A percentile compares a stretch with the other conserved stretches of the same genome.
These are phyloP conservation scores for Gymnoscopelus braueri DNA, from an alignment of 2,797 vertebrate genomes.

Conservation along the genomic window DNA sequence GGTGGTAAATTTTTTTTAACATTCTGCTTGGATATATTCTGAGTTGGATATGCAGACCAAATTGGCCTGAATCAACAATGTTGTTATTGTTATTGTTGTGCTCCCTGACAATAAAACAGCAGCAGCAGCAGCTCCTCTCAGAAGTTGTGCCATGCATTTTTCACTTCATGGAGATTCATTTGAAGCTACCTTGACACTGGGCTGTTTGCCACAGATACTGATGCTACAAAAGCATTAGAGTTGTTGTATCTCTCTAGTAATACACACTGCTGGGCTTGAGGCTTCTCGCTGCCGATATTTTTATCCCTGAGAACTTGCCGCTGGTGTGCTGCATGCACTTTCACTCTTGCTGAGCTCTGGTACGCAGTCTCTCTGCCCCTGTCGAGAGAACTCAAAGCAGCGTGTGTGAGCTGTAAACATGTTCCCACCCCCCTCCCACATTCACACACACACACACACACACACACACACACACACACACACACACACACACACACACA, in stretches of 20 bases:
- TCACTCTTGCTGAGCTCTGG: slow-evolving; percentile 71
- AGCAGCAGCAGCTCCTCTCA: neutral
- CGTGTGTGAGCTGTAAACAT: slow-evolving; percentile 80
- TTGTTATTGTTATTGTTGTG: no score
- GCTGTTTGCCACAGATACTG: slow-evolving; percentile 70
- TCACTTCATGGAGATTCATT: slow-evolving; percentile 69
- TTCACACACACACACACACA: slow-evolving; percentile 9
- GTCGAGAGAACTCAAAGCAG: slow-evolving; percentile 75
- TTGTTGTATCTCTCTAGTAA: slow-evolving; percentile 62
- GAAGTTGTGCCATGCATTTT: slow-evolving; percentile 48
- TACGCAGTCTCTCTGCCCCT: slow-evolving; percentile 70
- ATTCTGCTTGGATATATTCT: no score
- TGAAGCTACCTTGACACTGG: slow-evolving; percentile 63
- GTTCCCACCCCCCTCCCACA: slow-evolving; percentile 75
- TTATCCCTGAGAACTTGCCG: slow-evolving; percentile 71
- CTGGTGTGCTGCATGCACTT: slow-evolving; percentile 57
- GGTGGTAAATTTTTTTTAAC: neutral
- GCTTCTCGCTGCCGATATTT: slow-evolving; percentile 73
- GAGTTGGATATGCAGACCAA: no score
- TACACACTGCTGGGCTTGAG: slow-evolving; percentile 57
- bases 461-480: slow-evolving; percentile 5
- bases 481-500: slow-evolving; percentile 17
- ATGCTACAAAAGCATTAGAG: slow-evolving; percentile 64
- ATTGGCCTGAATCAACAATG: no score
- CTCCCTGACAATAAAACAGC: neutral